Evolutionary conservation across 2,113 vertebrate species (phyloP).

Genomic region (Crotophaga sulcirostris): DNA sequence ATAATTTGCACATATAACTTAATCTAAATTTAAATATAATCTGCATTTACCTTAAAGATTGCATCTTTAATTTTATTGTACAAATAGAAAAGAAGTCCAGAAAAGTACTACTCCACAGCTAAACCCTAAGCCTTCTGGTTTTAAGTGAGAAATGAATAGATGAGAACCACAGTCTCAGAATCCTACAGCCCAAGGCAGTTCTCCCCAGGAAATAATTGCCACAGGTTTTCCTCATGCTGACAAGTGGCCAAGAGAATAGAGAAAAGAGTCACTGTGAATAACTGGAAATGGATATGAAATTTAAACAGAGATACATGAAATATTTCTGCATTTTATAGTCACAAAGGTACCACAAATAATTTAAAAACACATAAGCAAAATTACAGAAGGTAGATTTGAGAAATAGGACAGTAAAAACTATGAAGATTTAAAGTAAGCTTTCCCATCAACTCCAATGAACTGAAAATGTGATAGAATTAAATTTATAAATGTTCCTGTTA

Average conservation of each 20-base stretch:
- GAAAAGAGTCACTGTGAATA: not conserved
- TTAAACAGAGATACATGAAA: not conserved
- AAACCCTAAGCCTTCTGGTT: not conserved
- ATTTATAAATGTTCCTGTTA: not conserved
- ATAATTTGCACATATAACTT: not conserved
- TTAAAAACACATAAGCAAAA: not conserved
- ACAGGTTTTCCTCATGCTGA: not conserved
- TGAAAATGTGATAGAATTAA: not conserved
- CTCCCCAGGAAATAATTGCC: constrained; percentile 8
- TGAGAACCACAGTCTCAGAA: not conserved
- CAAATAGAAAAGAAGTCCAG: not conserved
- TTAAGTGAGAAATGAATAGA: not conserved
- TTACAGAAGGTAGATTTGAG: not conserved
- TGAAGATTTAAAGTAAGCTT: not conserved
- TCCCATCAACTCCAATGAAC: not conserved
- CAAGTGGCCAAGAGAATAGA: not conserved
- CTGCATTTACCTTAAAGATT: not conserved
- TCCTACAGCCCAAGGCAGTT: not conserved
- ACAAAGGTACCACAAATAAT: not conserved
- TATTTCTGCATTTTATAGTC: not conserved
- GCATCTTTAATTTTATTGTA: not conserved
- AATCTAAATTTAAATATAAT: not conserved
- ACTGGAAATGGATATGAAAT: not conserved
- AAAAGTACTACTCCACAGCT: not conserved
- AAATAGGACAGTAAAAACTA: not conserved